Conservation (phyloP, 2,888 invertebrate species). For the Brachylomia viminalis region DNA sequence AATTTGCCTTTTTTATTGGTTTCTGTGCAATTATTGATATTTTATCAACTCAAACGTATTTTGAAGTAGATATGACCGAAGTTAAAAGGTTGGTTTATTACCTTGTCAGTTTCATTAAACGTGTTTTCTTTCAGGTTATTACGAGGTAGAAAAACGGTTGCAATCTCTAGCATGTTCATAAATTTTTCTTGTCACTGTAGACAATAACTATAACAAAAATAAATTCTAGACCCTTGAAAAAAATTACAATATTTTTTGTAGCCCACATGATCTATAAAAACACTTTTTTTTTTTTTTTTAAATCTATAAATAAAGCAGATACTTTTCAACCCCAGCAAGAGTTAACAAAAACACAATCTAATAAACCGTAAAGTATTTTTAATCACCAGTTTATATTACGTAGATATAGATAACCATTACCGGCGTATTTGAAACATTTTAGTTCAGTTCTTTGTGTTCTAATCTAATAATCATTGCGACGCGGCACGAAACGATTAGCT, state of each 20-base stretch:
- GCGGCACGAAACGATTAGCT: constrained; percentile 64
- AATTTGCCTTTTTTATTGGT: background rate
- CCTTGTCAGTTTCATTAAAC: background rate
- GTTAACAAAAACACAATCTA: constrained; percentile 14
- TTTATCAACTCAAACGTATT: background rate
- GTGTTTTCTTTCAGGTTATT: background rate
- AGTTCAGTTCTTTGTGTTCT: constrained; percentile 60
- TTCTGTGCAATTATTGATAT: background rate
- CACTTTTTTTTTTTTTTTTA: too few species aligned
- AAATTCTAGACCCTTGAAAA: too few species aligned
- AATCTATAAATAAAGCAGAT: background rate
- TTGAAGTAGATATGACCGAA: background rate
- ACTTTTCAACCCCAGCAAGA: background rate
- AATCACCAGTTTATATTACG: constrained; percentile 52
- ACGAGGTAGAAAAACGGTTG: too few species aligned
- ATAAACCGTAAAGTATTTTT: constrained; percentile 55
- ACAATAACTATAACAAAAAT: background rate
- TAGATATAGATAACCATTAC: constrained; percentile 62
- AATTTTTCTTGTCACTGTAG: background rate
- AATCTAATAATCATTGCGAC: constrained; percentile 63
- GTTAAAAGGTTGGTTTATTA: background rate
- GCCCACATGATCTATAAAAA: too few species aligned
- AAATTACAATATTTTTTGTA: too few species aligned
- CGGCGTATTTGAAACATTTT: constrained; percentile 57
- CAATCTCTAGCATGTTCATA: background rate